phyloP scores from a whole-genome alignment of 2,888 invertebrate genomes.

The Iphiclides podalirius region DNA sequence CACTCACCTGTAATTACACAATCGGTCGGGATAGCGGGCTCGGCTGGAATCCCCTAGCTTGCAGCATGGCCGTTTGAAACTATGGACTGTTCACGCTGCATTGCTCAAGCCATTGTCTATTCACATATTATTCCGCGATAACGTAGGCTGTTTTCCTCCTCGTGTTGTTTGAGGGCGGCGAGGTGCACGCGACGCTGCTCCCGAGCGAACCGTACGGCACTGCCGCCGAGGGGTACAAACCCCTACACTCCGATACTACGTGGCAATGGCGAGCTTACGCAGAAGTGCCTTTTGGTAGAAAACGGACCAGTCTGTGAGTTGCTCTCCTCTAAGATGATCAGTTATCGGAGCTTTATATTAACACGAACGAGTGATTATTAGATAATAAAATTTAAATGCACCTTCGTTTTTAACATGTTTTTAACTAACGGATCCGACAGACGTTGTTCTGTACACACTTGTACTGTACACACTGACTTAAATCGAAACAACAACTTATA shows the following conservation, averaged over 20 bases:
- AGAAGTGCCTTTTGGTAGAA: conserved; percentile 16
- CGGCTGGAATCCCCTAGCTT: conserved; percentile 22
- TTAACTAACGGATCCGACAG: too few species aligned
- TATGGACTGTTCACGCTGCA: too few species aligned
- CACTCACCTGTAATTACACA: conserved; percentile 47
- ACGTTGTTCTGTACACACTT: too few species aligned
- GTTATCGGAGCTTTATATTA: too few species aligned
- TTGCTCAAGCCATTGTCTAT: neutral
- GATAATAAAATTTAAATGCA: too few species aligned
- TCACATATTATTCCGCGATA: too few species aligned
- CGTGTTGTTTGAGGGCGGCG: conserved; percentile 40
- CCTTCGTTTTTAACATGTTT: too few species aligned
- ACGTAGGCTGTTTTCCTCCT: too few species aligned
- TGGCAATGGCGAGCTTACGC: conserved; percentile 45
- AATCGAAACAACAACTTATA: too few species aligned
- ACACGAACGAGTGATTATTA: too few species aligned
- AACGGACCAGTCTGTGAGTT: neutral
- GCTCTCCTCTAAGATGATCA: too few species aligned
- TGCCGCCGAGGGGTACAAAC: conserved; percentile 58
- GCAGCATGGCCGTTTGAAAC: neutral
- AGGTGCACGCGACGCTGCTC: conserved; percentile 39
- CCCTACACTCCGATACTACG: conserved; percentile 67
- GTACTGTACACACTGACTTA: too few species aligned
- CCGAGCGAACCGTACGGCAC: conserved; percentile 48
- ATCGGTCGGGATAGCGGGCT: conserved; percentile 33